Evolutionary conservation across 2,113 vertebrate species (phyloP), one percentile per base, ranked within the genome.

Genomic region (Grantiella picta): DNA sequence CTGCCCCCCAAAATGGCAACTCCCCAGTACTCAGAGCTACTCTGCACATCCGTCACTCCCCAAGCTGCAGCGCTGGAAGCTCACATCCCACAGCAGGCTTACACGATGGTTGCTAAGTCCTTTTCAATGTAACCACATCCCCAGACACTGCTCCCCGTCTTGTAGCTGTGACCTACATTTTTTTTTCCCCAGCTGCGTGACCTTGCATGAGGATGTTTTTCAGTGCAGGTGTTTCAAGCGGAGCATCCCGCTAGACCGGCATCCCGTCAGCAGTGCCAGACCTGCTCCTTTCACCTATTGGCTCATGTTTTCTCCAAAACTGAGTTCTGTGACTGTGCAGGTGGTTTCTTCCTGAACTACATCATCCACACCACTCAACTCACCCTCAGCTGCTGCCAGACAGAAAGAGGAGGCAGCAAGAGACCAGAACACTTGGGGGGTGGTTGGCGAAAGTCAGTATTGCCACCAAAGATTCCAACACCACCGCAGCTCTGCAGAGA

Each of bases 151-250:
- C 45, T 95, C 82, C 68, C 50, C 0, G 1, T 61, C 90, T 92
- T 29, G 79, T 91, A 86, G 79, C 92, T 82, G 63, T 93, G 96
- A 97, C 95, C 96, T 95, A 97, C 95, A 92, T 97, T 85, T 86
- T 31, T 89, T 84, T 86, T 35, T 12, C 40, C 90, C 86, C 80
- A 83, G 95, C 64, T 81, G 68, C 2, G 0, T 86, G 91, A 93
- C 95, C 95, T 93, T 86, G 76, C 82, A 66, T 1, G 14, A 93
- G 80, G 91, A 85, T 93, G 91, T 50, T 92, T 86, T 53, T 60
- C 82, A 57, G 80, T 0, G 4, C 71, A 86, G 82, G 92, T 78
- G 82, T 77, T 94, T 35, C 71, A 89, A 53, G 68, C 16, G 0
- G 45, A 87, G 60, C 85, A 65, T 80, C 63, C 90, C 1, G 0